Conservation (phyloP, 2,888 invertebrate species). For the Platycheirus rosarum region DNA sequence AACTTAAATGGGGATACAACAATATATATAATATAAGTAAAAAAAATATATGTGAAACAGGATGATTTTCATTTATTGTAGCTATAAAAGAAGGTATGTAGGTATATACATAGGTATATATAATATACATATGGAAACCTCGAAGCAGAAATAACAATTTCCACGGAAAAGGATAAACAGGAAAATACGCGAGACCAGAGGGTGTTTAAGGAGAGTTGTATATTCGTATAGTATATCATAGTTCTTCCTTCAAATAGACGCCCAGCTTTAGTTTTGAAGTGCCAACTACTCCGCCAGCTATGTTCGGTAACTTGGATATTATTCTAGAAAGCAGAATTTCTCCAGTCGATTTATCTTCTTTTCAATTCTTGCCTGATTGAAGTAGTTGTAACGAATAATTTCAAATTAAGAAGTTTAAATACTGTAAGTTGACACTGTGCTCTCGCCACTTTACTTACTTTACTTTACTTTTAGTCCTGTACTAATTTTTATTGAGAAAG, state of each 20-base stretch:
- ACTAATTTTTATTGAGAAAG: no score
- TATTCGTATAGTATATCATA: conserved; percentile 31
- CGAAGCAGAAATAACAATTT: no score
- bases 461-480: no score
- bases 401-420: no score
- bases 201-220: conserved; percentile 18
- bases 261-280: not conserved
- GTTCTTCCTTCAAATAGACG: conserved; percentile 26
- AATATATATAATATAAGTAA: not conserved
- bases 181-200: conserved; percentile 4
- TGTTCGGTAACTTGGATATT: not conserved
- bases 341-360: no score
- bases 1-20: conserved; percentile 3
- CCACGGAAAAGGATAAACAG: conserved; percentile 39
- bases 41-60: conserved; percentile 44
- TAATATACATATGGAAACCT: no score
- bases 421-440: no score
- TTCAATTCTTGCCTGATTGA: no score
- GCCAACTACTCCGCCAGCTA: conserved; percentile 19
- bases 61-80: conserved; percentile 64
- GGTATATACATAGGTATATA: no score
- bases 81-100: not conserved
- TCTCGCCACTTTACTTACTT: no score
- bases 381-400: no score
- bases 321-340: conserved; percentile 2